Evolutionary conservation across 53 echinoderm and acorn worm species (phyloP).

Genomic region (Holothuria scabra): DNA sequence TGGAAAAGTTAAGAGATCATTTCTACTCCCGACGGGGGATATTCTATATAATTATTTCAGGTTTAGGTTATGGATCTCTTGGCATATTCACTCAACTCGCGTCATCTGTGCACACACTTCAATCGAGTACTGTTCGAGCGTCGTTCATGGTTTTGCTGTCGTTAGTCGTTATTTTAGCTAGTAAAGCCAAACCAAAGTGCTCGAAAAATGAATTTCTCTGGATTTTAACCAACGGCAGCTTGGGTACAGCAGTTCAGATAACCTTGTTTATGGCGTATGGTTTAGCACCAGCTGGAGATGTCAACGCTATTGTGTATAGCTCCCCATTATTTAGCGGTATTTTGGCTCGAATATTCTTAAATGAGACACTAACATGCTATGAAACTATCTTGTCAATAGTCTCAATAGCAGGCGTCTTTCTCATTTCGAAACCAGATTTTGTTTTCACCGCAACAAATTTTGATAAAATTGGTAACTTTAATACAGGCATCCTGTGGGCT

Average conservation of each 20-base stretch:
- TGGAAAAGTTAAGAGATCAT: too few species aligned
- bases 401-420: neutral
- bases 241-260: neutral
- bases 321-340: neutral
- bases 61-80: too few species aligned
- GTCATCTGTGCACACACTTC: neutral
- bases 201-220: neutral
- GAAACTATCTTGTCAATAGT: neutral
- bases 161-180: neutral
- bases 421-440: neutral
- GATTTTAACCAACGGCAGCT: neutral
- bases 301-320: neutral
- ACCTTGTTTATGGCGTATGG: neutral
- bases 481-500: neutral
- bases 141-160: neutral
- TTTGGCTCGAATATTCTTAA: slow-evolving; percentile 5
- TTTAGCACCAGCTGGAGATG: neutral
- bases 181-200: neutral
- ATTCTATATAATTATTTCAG: neutral
- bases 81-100: neutral
- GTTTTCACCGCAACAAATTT: neutral
- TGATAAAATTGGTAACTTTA: neutral
- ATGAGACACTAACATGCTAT: neutral
- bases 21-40: neutral
- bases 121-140: neutral